Base-by-base conservation (phyloP, 2,888 invertebrate genomes). In the Drosophila greeni region DNA sequence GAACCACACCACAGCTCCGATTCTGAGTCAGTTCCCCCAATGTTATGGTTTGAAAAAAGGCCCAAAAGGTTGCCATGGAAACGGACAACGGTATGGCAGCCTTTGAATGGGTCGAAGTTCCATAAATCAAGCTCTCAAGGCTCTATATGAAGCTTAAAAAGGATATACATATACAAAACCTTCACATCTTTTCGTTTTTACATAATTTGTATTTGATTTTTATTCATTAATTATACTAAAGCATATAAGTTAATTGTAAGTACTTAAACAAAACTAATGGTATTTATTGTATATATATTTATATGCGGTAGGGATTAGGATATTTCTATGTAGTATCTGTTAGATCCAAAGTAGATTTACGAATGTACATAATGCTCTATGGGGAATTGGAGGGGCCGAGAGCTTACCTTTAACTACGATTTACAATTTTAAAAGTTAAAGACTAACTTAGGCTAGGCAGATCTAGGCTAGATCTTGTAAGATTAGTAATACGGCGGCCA, bases 221-320 rank as follows among this genome's bases (percentile, higher is more conserved):
- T 34, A 23, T 47, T 57, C 40, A 43, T 62, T 58, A 61, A 45
- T 60, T 58, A 62, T 37, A 54, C 71, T 78, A 74, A 49, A 64
- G 64, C 55, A 66, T 76, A 70, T 70, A 66, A 61, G 49, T 55
- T 67, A 66, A 20, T 20, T 20, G 37, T 43, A 53, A 26, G 5
- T 54, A 65, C 45, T 8, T 45, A 18, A 20, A 16, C n/a, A 33
- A 33, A 18, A 23, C 24, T 51, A 65, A 23, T 49, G 34, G 12
- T 47, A 64, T 36, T 18, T 64, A 49, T 45, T 66, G 60, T 64
- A 40, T 54, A 55, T 66, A 61, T 66, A 62, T 73, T 37, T 67
- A 23, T 34, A 34, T 66, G 40, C 47, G n/a, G 20, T 61, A 31
- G 14, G 45, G 14, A 47, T 47, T 26, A 14, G 45, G 8, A 47